Base-by-base conservation (phyloP, 1,140 invertebrate genomes). In the Ctenoplectra terminalis region DNA sequence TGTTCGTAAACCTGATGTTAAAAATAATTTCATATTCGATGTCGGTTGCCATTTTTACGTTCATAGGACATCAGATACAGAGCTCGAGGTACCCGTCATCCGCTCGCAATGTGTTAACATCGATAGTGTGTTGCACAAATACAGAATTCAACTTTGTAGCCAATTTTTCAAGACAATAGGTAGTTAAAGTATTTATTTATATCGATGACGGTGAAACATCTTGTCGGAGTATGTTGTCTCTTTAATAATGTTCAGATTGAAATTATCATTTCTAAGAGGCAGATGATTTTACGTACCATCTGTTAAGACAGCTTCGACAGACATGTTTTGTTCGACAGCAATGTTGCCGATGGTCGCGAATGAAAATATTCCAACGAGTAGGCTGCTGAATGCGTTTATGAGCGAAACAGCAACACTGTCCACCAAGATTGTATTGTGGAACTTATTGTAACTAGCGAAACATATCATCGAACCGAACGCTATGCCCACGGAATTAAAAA, bases 361-460 rank as follows among this genome's bases (percentile, higher is more conserved):
- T 5, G 97, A 97, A 90, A 98, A 98, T 87, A 98, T 97, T 13
- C 97, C 97, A 48, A 98, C 97, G 20, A 98, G 94, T 23, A 98
- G 92, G 91, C 97, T 98, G 23, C 97, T 98, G 29, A 97, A 92
- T 34, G 96, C 96, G 91, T 98, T 98, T 26, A 98, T 96, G 54
- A 97, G 90, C 40, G 97, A 96, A 43, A 98, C 97, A 0, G 97
- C 96, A 29, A 98, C 88, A 0, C 97, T 97, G 89, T 98, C 97
- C 72, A 97, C 95, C 31, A 98, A 94, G 80, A 98, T 97, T 87
- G 97, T 98, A 90, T 99, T 99, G 89, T 97, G 96, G 91, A 98
- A 98, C 91, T 97, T 96, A 93, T 99, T 99, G 94, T 99, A 99
- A 90, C 97, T 98, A n/a, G 98, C 97, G 91, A 98, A 98, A 88